Evolutionary conservation across 2,797 vertebrate genomes (phyloP).

Genomic region (Calcarius lapponicus): DNA sequence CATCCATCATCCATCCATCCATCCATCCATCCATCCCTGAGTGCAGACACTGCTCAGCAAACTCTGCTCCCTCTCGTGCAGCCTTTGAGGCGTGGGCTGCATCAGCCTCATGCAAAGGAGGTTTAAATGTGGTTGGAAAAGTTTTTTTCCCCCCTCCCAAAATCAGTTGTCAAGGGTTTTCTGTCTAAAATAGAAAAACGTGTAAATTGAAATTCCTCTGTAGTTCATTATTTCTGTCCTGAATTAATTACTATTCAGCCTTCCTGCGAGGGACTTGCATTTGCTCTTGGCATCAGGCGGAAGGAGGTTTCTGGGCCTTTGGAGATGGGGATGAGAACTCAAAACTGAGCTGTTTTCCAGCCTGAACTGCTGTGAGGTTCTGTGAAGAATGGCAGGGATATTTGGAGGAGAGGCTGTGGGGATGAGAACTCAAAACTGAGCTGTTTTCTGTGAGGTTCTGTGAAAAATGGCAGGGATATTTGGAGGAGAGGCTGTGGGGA

Average conservation of each 20-base stretch:
- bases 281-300: neutral
- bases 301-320: neutral
- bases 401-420: too few relatives aligned
- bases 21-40: too few relatives aligned
- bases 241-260: slow-evolving; percentile 51
- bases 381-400: too few relatives aligned
- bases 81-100: neutral
- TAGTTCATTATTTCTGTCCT: slow-evolving; percentile 47
- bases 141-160: accelerated
- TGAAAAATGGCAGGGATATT: too few relatives aligned
- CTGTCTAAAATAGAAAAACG: slow-evolving; percentile 35
- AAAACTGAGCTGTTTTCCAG: too few relatives aligned
- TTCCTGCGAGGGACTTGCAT: neutral
- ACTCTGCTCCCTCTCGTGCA: neutral
- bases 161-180: slow-evolving; percentile 37
- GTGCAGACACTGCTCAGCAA: too few relatives aligned
- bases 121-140: neutral
- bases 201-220: slow-evolving; percentile 31
- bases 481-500: too few relatives aligned
- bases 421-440: too few relatives aligned
- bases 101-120: slow-evolving; percentile 10
- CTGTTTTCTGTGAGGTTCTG: too few relatives aligned
- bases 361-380: too few relatives aligned
- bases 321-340: neutral
- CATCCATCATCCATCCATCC: too few relatives aligned